Evolutionary conservation across 1,140 invertebrate genomes (phyloP), one percentile per base, ranked within the genome.

Genomic region (Aphaenogaster rudis): DNA sequence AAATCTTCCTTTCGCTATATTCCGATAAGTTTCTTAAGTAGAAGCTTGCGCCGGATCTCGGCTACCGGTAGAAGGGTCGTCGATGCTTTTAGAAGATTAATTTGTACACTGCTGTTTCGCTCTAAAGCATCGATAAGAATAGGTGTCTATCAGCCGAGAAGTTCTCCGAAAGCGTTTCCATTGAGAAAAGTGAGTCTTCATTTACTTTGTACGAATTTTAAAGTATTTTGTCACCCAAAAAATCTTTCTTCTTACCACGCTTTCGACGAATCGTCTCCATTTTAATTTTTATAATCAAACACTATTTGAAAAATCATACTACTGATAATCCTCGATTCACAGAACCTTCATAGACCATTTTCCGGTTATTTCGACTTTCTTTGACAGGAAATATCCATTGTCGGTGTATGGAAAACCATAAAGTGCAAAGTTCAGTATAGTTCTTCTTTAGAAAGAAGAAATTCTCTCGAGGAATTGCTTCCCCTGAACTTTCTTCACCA

Each of bases 21-120:
- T 72, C 69, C n/a, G 66, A 67, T 71, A 81, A 89, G 88, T 90
- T 86, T 82, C 84, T 90, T 86, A 89, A 89, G 87, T 81, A 81
- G 77, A 57, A 50, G 13, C 28, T 48, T 67, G 67, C 69, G 4
- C 42, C 28, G 39, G 28, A 42, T 63, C 45, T 48, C 45, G 52
- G 54, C 45, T 74, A 57, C 1, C 6, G 39, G 54, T 15, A 42
- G 82, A 36, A 64, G 57, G 61, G 57, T 86, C 42, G 48, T 67
- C 17, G 88, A 66, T 89, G 88, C 88, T 89, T 90, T 90, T 89
- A 90, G 88, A 61, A 90, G 88, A 90, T 90, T 90, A 90, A 90
- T 89, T 90, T 90, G 88, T 82, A 87, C 84, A 64, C 48, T 59
- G 69, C 54, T 74, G 77, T 80, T 69, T 50, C 17, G 78, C 3